Percentiles rank a stretch among this genome's conserved stretches.
These are phyloP conservation scores for Chionoecetes opilio DNA, from an alignment of 1,140 invertebrate species.

Conservation along the genomic window DNA sequence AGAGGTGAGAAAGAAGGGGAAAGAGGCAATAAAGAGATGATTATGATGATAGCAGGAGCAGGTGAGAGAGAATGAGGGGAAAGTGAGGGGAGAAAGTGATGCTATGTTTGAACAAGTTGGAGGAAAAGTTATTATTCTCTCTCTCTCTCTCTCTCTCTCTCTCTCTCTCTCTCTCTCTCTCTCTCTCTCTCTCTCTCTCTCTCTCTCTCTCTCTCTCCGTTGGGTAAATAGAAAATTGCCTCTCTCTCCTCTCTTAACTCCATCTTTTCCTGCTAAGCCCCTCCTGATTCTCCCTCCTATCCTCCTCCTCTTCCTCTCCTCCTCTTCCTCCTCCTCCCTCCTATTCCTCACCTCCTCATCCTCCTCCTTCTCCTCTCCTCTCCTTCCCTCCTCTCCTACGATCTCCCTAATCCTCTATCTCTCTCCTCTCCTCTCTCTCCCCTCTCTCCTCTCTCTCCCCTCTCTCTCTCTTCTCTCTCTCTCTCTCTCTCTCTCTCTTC, in stretches of 20 bases:
- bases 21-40: background rate
- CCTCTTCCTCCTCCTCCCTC: background rate
- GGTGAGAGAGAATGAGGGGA: background rate
- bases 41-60: background rate
- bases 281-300: slow-evolving; percentile 46
- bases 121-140: background rate
- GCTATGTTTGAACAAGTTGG: too few relatives aligned
- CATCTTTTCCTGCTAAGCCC: background rate
- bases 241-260: background rate
- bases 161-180: background rate
- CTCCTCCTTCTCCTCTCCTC: slow-evolving; percentile 19
- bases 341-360: background rate
- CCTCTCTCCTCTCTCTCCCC: background rate
- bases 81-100: too few relatives aligned
- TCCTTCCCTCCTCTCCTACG: background rate
- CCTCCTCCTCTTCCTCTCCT: background rate
- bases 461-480: background rate
- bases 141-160: slow-evolving; percentile 27
- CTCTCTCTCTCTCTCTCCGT: too few relatives aligned
- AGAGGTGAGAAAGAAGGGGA: slow-evolving; percentile 33
- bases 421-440: background rate
- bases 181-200: too few relatives aligned
- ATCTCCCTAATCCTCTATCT: background rate
- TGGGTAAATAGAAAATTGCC: slow-evolving; percentile 22
- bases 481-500: background rate